Percentiles rank a stretch among this genome's conserved stretches.
Conservation (phyloP, 1,140 invertebrate genomes). For the Caenorhabditis briggsae region DNA sequence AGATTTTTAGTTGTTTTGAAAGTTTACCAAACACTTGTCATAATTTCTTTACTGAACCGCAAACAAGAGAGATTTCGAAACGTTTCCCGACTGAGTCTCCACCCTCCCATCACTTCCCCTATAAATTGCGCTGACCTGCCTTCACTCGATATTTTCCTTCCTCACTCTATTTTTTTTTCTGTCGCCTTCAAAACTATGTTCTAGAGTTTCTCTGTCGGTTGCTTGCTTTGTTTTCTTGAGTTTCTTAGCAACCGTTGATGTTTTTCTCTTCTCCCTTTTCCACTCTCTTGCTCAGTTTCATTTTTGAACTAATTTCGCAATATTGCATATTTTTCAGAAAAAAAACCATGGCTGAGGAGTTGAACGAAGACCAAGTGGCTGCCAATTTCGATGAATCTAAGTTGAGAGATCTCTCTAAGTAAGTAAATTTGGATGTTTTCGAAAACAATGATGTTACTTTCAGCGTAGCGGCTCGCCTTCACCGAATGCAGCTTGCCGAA, state of each 20-base stretch:
- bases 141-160: not conserved
- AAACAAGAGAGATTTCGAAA: conserved; percentile 1
- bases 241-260: not conserved
- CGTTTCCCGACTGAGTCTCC: not conserved
- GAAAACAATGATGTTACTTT: not conserved
- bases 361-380: not conserved
- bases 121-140: not conserved
- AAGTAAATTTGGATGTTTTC: not conserved
- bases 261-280: not conserved
- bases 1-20: not conserved
- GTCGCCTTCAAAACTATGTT: not conserved
- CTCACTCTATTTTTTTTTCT: not conserved
- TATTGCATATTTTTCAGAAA: not conserved
- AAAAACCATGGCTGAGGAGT: conserved; percentile 7
- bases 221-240: not conserved
- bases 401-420: not conserved
- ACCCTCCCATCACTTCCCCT: conserved; percentile 1
- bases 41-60: not conserved
- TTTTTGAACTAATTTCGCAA: not conserved
- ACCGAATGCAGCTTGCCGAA: not conserved
- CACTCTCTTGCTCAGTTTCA: not conserved
- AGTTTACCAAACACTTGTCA: conserved; percentile 2
- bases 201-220: not conserved
- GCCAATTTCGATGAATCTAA: not conserved
- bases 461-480: not conserved